Evolutionary conservation across 2,797 vertebrate species (phyloP), one percentile per base, ranked within the genome.

Genomic region (Chrysocyon brachyurus): DNA sequence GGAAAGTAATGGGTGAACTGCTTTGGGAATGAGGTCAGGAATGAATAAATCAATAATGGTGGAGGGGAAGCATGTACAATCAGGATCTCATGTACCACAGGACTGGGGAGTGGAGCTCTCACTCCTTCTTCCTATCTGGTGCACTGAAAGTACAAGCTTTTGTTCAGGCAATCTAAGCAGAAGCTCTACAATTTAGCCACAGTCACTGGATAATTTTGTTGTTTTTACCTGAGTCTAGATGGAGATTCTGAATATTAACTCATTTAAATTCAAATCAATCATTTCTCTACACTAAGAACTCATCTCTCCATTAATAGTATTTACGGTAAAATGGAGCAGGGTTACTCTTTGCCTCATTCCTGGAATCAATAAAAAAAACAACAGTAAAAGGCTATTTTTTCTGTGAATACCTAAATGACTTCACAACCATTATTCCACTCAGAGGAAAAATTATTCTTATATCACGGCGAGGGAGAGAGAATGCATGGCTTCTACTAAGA

Each of bases 211-310:
- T 96, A 88, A 97, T 94, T 84, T 96, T 92, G 95, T 95, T 98
- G 92, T 98, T 98, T 98, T 98, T 97, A 90, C 96, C 0, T 5
- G 87, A 96, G 61, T 97, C 87, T 98, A 94, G 93, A 97, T 70
- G 1, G 94, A 94, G 98, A 97, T 83, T 95, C 96, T 97, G 92
- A 97, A 96, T 97, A 98, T 97, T 96, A 98, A 96, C 95, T 97
- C 33, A 96, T 97, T 97, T 97, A 98, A 96, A 98, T 98, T 97
- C 89, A 96, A 98, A 98, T 97, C 96, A 97, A 98, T 98, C 97
- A 97, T 97, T 95, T 61, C 81, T 79, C n/a, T 91, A 97, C 78
- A 94, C 85, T 97, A 91, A 98, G 63, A 95, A 98, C 91, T 96
- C 97, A 88, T 97, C 64, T 90, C 81, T 97, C 86, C 88, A 97